Conservation (phyloP, 2,888 invertebrate genomes). For the Apotomis turbidana region DNA sequence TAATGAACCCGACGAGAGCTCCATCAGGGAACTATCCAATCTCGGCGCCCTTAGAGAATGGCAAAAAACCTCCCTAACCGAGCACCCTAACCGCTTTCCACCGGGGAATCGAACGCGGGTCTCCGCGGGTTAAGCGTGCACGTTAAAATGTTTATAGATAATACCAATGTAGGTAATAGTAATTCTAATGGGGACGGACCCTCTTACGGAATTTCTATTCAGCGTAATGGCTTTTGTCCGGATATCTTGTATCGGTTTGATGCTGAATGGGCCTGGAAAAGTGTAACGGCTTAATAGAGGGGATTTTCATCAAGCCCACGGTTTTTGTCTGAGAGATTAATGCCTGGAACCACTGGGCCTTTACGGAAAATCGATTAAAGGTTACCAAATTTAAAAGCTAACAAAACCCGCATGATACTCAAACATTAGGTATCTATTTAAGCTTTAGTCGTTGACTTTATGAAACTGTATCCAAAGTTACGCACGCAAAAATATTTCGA, state of each 20-base stretch:
- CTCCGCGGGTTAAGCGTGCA: constrained; percentile 81
- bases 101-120: constrained; percentile 73
- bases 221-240: constrained; percentile 73
- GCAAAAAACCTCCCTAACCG: constrained; percentile 67
- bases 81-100: constrained; percentile 71
- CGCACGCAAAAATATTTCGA: too few species aligned
- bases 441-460: too few species aligned
- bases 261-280: constrained; percentile 63
- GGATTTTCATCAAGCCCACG: constrained; percentile 45
- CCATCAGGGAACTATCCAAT: constrained; percentile 65
- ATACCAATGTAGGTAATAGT: constrained; percentile 77
- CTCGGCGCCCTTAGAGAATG: constrained; percentile 69
- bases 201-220: constrained; percentile 74
- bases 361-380: constrained; percentile 22
- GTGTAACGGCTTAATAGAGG: constrained; percentile 52
- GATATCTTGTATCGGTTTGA: constrained; percentile 62
- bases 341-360: constrained; percentile 37
- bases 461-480: too few species aligned
- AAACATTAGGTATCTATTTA: too few species aligned
- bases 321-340: constrained; percentile 36
- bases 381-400: neutral
- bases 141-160: constrained; percentile 84
- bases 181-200: constrained; percentile 72
- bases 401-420: too few species aligned
- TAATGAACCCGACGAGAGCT: constrained; percentile 71